Evolutionary conservation across 2,888 invertebrate species (phyloP).

Genomic region (Drosophila borborema): DNA sequence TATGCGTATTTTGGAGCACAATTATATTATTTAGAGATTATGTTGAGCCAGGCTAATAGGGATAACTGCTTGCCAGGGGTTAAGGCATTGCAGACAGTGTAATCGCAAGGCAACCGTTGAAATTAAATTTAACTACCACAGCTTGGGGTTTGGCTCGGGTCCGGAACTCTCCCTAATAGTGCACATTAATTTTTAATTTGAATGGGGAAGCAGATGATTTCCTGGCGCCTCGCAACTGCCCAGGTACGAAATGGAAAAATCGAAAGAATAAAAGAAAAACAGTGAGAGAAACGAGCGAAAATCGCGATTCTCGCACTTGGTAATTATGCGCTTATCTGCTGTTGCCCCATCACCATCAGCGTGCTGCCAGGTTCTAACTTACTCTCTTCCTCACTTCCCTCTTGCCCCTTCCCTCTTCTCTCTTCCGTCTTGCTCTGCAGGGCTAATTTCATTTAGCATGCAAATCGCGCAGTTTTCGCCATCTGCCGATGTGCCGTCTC

Average conservation of each 20-base stretch:
- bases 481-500: constrained; percentile 53
- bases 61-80: constrained; percentile 20
- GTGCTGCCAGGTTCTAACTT: not conserved
- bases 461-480: constrained; percentile 66
- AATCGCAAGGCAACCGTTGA: constrained; percentile 16
- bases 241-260: constrained; percentile 33
- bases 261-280: constrained; percentile 14
- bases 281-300: constrained; percentile 16
- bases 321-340: constrained; percentile 72
- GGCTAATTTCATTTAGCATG: constrained; percentile 71
- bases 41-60: not conserved
- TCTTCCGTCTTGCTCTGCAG: not conserved
- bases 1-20: not conserved
- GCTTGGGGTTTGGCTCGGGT: constrained; percentile 15
- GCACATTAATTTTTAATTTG: constrained; percentile 69
- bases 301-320: constrained; percentile 41
- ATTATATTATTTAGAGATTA: not conserved
- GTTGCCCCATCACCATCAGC: constrained; percentile 45
- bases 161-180: constrained; percentile 57
- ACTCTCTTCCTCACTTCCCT: not conserved
- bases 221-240: constrained; percentile 29
- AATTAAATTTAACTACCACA: constrained; percentile 50
- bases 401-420: not conserved
- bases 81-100: not conserved
- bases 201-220: constrained; percentile 36